Conservation (phyloP, 2,113 vertebrate species). For the Sceloporus tristichus region DNA sequence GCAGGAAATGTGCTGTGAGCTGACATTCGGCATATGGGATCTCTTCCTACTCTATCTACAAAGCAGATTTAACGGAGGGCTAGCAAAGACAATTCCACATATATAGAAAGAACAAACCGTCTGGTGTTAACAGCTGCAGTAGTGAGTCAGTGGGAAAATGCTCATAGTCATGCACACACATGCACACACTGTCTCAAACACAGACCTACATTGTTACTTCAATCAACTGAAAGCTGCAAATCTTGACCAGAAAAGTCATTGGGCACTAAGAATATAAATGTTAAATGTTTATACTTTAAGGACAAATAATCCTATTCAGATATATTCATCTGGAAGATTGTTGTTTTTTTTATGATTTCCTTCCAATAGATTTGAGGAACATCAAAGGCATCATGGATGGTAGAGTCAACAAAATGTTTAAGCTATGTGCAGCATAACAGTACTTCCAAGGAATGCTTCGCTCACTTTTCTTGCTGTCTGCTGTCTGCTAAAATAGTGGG, state of each 20-base stretch:
- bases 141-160: slow-evolving; percentile 14
- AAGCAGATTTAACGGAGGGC: slow-evolving; percentile 12
- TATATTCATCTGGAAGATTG: background rate
- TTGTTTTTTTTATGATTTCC: background rate
- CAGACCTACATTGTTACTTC: background rate
- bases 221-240: background rate
- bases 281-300: background rate
- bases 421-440: background rate
- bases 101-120: background rate
- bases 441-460: background rate
- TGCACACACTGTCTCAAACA: background rate
- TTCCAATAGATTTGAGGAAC: background rate
- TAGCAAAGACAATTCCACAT: slow-evolving; percentile 5
- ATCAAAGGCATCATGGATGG: background rate
- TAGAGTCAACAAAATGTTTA: background rate
- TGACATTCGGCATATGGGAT: slow-evolving; percentile 4
- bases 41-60: slow-evolving; percentile 27
- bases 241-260: background rate
- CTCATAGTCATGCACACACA: background rate
- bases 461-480: background rate
- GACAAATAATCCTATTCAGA: background rate
- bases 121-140: slow-evolving; percentile 11
- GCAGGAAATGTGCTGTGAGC: background rate
- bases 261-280: background rate
- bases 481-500: background rate